Conservation (phyloP, 2,888 invertebrate genomes). For the Amblyjoppa proteus region DNA sequence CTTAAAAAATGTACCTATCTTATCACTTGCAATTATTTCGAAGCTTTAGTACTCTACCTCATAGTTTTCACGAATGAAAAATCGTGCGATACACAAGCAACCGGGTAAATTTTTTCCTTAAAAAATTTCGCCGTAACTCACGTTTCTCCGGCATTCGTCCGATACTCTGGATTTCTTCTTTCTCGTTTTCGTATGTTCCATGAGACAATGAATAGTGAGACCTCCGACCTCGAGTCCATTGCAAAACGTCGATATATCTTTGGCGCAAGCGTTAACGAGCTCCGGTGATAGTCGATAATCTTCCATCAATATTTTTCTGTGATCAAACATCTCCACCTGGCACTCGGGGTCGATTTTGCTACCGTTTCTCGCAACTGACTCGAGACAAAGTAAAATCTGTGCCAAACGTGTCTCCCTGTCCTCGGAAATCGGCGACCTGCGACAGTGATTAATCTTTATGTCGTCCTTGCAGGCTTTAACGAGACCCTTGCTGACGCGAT, state of each 20-base stretch:
- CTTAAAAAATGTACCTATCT: background rate
- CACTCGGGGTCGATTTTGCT: slow-evolving; percentile 92
- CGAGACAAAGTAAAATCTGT: slow-evolving; percentile 96
- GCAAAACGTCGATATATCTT: slow-evolving; percentile 93
- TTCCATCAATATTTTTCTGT: slow-evolving; percentile 95
- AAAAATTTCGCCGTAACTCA: slow-evolving; percentile 80
- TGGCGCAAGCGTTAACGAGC: slow-evolving; percentile 94
- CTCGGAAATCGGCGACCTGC: slow-evolving; percentile 92
- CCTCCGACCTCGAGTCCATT: slow-evolving; percentile 92
- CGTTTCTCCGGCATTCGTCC: slow-evolving; percentile 90
- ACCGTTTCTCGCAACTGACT: slow-evolving; percentile 91
- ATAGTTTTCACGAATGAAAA: background rate
- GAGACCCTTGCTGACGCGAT: slow-evolving; percentile 94
- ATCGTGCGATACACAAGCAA: background rate
- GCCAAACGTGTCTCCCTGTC: slow-evolving; percentile 94
- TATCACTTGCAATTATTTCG: background rate
- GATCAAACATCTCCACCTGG: slow-evolving; percentile 95
- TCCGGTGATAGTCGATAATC: slow-evolving; percentile 98
- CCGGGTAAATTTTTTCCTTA: background rate
- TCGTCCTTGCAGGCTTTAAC: slow-evolving; percentile 96
- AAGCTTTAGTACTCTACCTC: background rate
- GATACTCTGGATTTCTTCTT: slow-evolving; percentile 89
- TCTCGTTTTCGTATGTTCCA: slow-evolving; percentile 93
- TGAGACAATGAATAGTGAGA: slow-evolving; percentile 97
- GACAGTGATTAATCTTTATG: slow-evolving; percentile 94